Evolutionary conservation across 2,113 vertebrate genomes (phyloP), one percentile per base, ranked within the genome.

Genomic region (Vireo altiloquus): DNA sequence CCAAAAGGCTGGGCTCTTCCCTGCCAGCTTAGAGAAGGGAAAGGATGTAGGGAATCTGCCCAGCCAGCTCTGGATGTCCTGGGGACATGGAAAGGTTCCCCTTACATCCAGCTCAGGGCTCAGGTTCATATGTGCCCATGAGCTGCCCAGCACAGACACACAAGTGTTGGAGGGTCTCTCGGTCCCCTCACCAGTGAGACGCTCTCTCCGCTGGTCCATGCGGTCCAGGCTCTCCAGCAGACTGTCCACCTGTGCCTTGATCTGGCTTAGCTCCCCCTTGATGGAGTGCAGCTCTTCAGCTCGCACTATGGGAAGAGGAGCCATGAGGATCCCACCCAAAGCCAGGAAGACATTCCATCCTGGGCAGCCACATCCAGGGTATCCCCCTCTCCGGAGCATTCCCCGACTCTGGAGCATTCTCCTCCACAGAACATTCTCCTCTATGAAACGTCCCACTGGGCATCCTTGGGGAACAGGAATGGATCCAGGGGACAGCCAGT

Each of bases 171-270:
- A 54, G 28, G 28, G 50, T 40, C 66, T 35, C 6, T 40, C 7
- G 0, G 0, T 46, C 39, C 20, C 35, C 89, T 96, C 82, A 97
- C 95, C 98, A 75, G 96, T 28, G 49, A 97, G 93, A 96, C 80
- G 89, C 68, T 97, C 97, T 92, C 97, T 89, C 90, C 97, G 96
- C 95, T 97, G 97, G 95, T 98, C 98, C 98, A 98, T 98, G 97
- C 47, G 97, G 82, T 99, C 98, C 97, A 99, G 98, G 87, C 97
- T 98, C 96, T 98, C 97, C 97, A 99, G 96, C 61, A 99, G 98
- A 69, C 95, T 98, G 97, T 99, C 98, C 97, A 99, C 99, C 96
- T 98, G 99, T 21, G 97, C 98, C 98, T 99, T 99, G 97, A 99
- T 99, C 97, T 98, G 98, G 77, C 98, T 98, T 97, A 99, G 98